A percentile compares a stretch with the other conserved stretches of the same genome.
Evolutionary conservation across 1,140 invertebrate species (phyloP).

Genomic region (Drosophila murphyi): DNA sequence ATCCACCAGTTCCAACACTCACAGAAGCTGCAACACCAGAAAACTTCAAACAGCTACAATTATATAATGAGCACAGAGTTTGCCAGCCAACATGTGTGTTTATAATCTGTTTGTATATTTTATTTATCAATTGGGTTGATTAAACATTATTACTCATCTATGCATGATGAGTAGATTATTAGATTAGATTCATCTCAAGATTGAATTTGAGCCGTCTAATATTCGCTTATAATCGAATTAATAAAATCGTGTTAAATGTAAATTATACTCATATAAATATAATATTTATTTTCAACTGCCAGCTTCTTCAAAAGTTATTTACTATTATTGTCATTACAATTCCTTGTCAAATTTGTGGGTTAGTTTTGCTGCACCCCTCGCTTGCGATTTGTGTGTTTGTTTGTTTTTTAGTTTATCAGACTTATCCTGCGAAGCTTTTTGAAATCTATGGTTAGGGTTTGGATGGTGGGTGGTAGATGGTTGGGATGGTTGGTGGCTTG

Average conservation of each 20-base stretch:
- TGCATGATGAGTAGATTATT: too few relatives aligned
- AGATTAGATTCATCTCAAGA: too few relatives aligned
- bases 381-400: constrained; percentile 29
- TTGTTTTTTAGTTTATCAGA: constrained; percentile 70
- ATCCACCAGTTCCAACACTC: background rate
- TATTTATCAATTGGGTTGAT: constrained; percentile 40
- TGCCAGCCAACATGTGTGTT: constrained; percentile 34
- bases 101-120: constrained; percentile 17
- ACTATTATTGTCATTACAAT: background rate
- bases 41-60: constrained; percentile 78
- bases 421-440: constrained; percentile 71
- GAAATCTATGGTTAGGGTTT: constrained; percentile 40
- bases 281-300: too few relatives aligned
- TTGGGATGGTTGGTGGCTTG: background rate
- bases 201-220: too few relatives aligned
- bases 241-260: too few relatives aligned
- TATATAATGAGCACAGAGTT: constrained; percentile 69
- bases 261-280: too few relatives aligned
- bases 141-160: background rate
- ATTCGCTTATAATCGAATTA: too few relatives aligned
- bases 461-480: background rate
- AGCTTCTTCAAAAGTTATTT: too few relatives aligned
- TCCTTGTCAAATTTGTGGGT: background rate
- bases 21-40: constrained; percentile 14
- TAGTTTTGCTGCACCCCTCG: constrained; percentile 25